phyloP scores from a whole-genome alignment of 2,797 vertebrate species.

The Gouania willdenowi region DNA sequence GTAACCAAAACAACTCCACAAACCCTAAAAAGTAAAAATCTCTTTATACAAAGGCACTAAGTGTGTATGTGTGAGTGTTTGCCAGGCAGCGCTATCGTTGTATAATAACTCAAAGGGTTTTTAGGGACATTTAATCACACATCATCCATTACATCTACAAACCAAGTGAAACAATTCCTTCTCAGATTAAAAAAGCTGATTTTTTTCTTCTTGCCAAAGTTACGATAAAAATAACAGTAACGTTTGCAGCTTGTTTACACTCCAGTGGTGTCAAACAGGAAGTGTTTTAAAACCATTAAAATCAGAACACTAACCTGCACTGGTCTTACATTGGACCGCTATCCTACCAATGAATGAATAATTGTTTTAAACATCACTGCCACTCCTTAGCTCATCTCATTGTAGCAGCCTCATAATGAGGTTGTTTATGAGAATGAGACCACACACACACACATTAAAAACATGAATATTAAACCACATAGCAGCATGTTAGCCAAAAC shows the following conservation, averaged over 20 bases:
- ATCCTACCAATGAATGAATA: too few relatives aligned
- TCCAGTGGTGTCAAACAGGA: too few relatives aligned
- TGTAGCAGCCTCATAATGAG: conserved; percentile 10
- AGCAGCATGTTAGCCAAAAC: conserved; percentile 52
- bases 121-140: conserved; percentile 26
- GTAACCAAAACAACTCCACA: conserved; percentile 33
- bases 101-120: too few relatives aligned
- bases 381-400: conserved; percentile 6
- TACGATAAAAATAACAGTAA: neutral
- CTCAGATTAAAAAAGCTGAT: neutral
- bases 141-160: conserved; percentile 22
- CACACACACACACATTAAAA: conserved; percentile 36
- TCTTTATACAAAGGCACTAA: conserved; percentile 28
- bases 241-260: too few relatives aligned
- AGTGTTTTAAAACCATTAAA: too few relatives aligned
- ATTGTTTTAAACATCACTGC: too few relatives aligned
- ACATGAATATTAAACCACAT: conserved; percentile 33
- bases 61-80: conserved; percentile 13
- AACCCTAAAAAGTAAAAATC: conserved; percentile 40
- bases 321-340: too few relatives aligned
- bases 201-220: neutral
- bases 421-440: neutral
- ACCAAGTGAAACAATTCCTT: conserved; percentile 7
- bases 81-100: too few relatives aligned
- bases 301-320: too few relatives aligned